Percentiles rank a stretch among this genome's conserved stretches.
Conservation (phyloP, 2,113 vertebrate genomes). For the Mungos mungo region DNA sequence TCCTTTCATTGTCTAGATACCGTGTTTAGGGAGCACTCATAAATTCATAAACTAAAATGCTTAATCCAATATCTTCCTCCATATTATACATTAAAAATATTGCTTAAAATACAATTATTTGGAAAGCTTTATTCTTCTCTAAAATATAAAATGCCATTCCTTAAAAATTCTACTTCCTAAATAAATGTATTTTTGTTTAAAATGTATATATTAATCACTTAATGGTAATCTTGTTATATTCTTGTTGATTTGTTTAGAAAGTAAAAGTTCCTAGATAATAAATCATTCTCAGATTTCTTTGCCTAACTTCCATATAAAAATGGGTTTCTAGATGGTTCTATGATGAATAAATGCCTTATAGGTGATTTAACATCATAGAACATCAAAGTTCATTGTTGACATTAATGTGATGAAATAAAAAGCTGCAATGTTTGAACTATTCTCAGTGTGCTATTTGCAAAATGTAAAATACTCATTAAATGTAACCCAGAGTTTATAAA, state of each 20-base stretch:
- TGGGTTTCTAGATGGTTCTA: constrained; percentile 73
- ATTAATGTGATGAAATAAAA: constrained; percentile 77
- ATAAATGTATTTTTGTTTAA: constrained; percentile 27
- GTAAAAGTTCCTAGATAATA: constrained; percentile 62
- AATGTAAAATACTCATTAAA: constrained; percentile 70
- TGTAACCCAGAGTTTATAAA: constrained; percentile 72
- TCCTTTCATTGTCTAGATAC: not conserved
- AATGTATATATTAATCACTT: not conserved
- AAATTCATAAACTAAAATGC: not conserved
- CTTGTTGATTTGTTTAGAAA: constrained; percentile 17
- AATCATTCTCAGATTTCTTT: constrained; percentile 76
- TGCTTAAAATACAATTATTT: constrained; percentile 27
- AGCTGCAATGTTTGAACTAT: constrained; percentile 64
- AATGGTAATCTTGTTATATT: constrained; percentile 14
- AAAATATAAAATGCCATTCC: not conserved
- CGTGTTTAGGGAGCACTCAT: not conserved
- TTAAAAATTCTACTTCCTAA: not conserved
- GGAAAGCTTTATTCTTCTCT: not conserved
- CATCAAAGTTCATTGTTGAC: constrained; percentile 74
- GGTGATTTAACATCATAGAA: constrained; percentile 73
- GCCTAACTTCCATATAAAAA: constrained; percentile 65
- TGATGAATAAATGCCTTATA: constrained; percentile 64
- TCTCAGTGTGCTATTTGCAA: constrained; percentile 66
- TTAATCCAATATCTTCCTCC: not conserved
- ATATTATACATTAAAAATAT: not conserved